Percentiles rank a stretch among this genome's conserved stretches.
phyloP scores from a whole-genome alignment of 1,140 invertebrate genomes.

The Cataglyphis hispanica region DNA sequence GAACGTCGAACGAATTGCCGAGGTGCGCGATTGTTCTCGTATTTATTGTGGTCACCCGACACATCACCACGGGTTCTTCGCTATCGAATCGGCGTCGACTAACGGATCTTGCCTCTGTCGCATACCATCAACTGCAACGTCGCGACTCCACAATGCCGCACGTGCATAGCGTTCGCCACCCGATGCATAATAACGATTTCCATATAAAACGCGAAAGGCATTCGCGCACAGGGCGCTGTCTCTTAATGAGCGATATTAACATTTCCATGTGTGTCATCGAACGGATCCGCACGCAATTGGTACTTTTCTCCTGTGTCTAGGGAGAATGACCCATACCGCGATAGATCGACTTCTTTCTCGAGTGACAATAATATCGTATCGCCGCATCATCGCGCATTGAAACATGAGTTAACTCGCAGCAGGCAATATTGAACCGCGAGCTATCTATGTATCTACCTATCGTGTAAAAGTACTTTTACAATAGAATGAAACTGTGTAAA shows the following conservation, averaged over 20 bases:
- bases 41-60: constrained; percentile 76
- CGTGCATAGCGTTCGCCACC: constrained; percentile 64
- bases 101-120: constrained; percentile 76
- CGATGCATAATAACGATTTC: constrained; percentile 77
- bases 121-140: constrained; percentile 70
- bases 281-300: constrained; percentile 34
- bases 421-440: constrained; percentile 43
- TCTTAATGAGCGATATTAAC: constrained; percentile 73
- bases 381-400: constrained; percentile 63
- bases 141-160: constrained; percentile 69
- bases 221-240: constrained; percentile 31
- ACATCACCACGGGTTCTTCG: constrained; percentile 81
- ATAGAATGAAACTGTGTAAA: constrained; percentile 29
- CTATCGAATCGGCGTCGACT: constrained; percentile 75
- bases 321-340: background rate
- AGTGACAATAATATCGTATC: constrained; percentile 50
- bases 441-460: constrained; percentile 47
- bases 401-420: constrained; percentile 56
- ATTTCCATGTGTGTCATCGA: constrained; percentile 61
- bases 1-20: constrained; percentile 6
- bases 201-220: constrained; percentile 71
- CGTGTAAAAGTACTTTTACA: constrained; percentile 48
- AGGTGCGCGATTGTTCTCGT: constrained; percentile 71
- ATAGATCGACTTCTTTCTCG: constrained; percentile 52
- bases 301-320: background rate